Evolutionary conservation across 1,140 invertebrate species (phyloP).

Genomic region (Batillaria attramentaria): DNA sequence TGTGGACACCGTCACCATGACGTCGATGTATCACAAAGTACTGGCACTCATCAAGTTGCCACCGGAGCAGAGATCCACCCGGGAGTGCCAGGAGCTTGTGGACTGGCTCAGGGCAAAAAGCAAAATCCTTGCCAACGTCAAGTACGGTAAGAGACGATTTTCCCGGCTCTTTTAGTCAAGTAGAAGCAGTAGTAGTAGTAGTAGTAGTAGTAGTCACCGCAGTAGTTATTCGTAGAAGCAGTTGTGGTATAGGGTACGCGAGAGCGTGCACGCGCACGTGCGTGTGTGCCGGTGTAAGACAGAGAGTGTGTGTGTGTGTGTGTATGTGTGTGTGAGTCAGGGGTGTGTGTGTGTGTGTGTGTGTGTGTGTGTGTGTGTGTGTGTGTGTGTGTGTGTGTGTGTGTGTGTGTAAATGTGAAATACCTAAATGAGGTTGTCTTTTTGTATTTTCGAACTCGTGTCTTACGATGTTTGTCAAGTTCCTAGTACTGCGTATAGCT

Average conservation of each 20-base stretch:
- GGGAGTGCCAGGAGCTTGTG: slow-evolving; percentile 6
- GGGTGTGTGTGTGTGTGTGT: neutral
- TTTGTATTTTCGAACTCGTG: too few relatives aligned
- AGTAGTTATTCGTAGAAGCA: neutral
- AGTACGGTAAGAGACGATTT: neutral
- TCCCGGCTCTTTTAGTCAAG: neutral
- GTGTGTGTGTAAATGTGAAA: neutral
- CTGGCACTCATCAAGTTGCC: neutral
- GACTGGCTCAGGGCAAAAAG: neutral
- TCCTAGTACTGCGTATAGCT: too few relatives aligned
- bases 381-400: neutral
- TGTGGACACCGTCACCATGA: too few relatives aligned
- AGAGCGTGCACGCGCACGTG: neutral
- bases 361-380: neutral
- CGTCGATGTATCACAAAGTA: slow-evolving; percentile 13
- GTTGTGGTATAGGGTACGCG: neutral
- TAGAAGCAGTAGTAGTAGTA: neutral
- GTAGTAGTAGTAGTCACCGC: neutral
- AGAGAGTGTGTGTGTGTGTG: neutral
- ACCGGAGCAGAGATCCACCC: neutral
- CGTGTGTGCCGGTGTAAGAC: neutral
- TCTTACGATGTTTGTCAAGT: too few relatives aligned
- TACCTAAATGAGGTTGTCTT: too few relatives aligned
- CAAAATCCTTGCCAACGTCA: neutral
- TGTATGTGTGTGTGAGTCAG: neutral